Evolutionary conservation across 30 jellyfish, hydroid and myxozoan genomes (phyloP).

Genomic region (Aurelia sp.): DNA sequence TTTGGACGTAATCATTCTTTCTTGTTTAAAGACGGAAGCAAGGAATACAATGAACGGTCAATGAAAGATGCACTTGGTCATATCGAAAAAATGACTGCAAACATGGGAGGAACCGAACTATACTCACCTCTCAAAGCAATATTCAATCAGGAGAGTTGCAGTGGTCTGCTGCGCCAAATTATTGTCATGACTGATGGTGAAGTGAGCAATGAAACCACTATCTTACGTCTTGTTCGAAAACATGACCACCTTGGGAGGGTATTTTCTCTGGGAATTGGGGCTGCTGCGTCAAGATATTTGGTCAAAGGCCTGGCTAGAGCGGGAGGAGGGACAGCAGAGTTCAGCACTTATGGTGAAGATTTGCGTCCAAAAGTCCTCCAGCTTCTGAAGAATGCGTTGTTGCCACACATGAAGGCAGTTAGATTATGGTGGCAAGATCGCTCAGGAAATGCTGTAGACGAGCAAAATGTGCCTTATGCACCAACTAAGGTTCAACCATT

Average conservation of each 20-base stretch:
- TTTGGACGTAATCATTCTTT: not conserved
- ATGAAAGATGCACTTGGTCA: not conserved
- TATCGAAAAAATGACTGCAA: not conserved
- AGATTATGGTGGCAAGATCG: not conserved
- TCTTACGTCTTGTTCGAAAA: slow-evolving; percentile 8
- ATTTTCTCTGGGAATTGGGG: not conserved
- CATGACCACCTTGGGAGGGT: not conserved
- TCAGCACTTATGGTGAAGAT: not conserved
- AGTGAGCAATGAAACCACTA: not conserved
- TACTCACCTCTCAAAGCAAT: not conserved
- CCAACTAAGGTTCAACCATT: not conserved
- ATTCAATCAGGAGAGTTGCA: not conserved
- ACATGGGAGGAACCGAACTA: slow-evolving; percentile 24
- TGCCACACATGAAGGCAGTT: not conserved
- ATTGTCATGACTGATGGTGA: slow-evolving; percentile 30
- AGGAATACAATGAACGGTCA: not conserved
- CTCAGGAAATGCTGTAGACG: not conserved
- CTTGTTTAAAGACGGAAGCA: slow-evolving; percentile 12
- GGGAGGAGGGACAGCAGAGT: not conserved
- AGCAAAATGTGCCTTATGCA: not conserved
- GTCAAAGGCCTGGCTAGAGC: slow-evolving; percentile 1
- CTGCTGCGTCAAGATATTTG: not conserved
- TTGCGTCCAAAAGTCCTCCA: slow-evolving; percentile 10
- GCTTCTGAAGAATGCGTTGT: not conserved
- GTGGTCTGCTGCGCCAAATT: slow-evolving; percentile 1